phyloP scores from a whole-genome alignment of 1,140 invertebrate species.

The Idris sp. region DNA sequence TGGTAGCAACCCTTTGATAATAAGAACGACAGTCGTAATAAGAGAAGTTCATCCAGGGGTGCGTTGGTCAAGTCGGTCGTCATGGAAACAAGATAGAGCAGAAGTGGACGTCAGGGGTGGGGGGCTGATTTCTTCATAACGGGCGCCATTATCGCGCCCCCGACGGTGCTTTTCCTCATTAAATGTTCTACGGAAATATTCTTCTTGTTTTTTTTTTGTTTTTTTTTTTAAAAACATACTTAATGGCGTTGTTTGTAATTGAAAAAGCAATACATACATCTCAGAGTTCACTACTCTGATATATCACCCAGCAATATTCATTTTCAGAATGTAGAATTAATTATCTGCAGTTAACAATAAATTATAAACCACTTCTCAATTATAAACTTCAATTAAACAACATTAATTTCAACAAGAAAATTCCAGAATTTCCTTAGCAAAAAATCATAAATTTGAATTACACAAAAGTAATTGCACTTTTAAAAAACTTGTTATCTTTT shows the following conservation, averaged over 20 bases:
- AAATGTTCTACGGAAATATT: conserved; percentile 74
- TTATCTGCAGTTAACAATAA: no score
- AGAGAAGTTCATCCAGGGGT: conserved; percentile 61
- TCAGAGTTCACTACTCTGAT: conserved; percentile 58
- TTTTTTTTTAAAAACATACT: conserved; percentile 74
- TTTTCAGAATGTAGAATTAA: no score
- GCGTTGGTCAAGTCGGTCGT: conserved; percentile 75
- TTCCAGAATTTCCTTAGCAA: no score
- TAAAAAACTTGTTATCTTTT: no score
- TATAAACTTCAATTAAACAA: no score
- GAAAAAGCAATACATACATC: conserved; percentile 69
- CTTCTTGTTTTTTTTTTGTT: no score
- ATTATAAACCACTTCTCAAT: no score
- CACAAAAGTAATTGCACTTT: no score
- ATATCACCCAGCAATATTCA: no score
- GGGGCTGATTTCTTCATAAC: conserved; percentile 78
- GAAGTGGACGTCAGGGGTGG: conserved; percentile 52
- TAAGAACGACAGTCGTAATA: conserved; percentile 65
- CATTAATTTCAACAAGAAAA: no score
- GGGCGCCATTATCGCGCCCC: conserved; percentile 77
- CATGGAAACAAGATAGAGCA: conserved; percentile 74
- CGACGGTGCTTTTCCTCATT: conserved; percentile 71
- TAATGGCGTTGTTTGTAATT: conserved; percentile 75
- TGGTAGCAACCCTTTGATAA: conserved; percentile 69
- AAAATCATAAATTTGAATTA: no score